These are phyloP conservation scores for Antedon mediterranea DNA, from an alignment of 53 echinoderm and acorn worm species.

Conservation along the genomic window DNA sequence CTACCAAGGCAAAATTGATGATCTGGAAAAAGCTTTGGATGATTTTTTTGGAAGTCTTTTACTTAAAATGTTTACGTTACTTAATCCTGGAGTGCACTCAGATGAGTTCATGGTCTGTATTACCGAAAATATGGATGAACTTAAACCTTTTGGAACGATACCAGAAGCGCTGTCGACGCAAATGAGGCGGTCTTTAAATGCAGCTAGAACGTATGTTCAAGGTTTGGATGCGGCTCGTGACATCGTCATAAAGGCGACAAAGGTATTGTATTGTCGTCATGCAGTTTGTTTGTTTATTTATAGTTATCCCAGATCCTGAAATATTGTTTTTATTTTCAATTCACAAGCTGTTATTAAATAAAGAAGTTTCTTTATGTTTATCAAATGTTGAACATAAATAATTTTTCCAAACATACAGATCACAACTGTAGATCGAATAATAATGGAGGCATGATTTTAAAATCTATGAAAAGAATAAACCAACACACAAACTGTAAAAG, in stretches of 20 bases:
- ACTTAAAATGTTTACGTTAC: constrained; percentile 66
- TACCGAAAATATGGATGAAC: constrained; percentile 33
- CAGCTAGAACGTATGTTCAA: constrained; percentile 83
- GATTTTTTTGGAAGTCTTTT: constrained; percentile 76
- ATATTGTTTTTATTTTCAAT: too few relatives aligned
- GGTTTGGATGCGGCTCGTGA: constrained; percentile 70
- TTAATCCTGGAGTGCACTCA: constrained; percentile 45
- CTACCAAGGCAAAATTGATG: constrained; percentile 68
- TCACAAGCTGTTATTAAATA: too few relatives aligned
- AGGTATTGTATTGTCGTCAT: constrained; percentile 44
- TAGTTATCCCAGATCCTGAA: too few relatives aligned
- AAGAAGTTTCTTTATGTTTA: too few relatives aligned
- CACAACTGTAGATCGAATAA: too few relatives aligned
- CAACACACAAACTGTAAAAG: too few relatives aligned
- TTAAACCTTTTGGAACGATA: constrained; percentile 65
- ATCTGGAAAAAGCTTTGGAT: constrained; percentile 43
- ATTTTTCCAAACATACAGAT: too few relatives aligned
- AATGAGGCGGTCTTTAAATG: constrained; percentile 50
- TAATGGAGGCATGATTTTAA: too few relatives aligned
- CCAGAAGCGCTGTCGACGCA: constrained; percentile 45
- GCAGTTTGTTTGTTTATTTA: too few relatives aligned
- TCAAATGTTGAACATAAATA: too few relatives aligned
- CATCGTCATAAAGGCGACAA: constrained; percentile 46
- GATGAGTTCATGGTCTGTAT: constrained; percentile 68
- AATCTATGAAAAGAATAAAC: too few relatives aligned